Conservation (phyloP, 2,113 vertebrate species). For the Pontoporia blainvillei region DNA sequence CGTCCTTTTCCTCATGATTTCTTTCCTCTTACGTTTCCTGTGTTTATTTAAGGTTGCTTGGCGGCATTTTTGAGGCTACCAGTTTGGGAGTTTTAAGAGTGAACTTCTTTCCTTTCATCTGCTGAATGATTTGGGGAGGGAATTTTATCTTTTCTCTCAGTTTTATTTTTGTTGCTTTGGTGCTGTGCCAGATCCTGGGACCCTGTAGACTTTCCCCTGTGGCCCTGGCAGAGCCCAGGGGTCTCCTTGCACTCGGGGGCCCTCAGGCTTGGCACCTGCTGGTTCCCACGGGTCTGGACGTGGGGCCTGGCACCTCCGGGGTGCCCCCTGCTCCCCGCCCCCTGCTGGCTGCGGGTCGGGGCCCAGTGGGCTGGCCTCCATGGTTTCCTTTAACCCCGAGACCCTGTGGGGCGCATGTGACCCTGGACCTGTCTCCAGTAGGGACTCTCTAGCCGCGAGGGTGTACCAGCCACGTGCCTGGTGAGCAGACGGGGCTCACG, state of each 20-base stretch:
- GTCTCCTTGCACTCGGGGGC: not conserved
- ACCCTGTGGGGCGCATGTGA: not conserved
- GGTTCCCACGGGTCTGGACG: not conserved
- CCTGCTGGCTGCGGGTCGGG: not conserved
- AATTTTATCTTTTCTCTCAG: not conserved
- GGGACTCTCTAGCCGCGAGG: not conserved
- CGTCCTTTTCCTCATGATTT: not conserved
- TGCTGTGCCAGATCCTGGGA: not conserved
- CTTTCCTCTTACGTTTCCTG: not conserved
- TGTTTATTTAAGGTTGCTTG: not conserved
- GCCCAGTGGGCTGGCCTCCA: not conserved
- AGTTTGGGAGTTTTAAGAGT: not conserved
- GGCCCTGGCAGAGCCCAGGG: not conserved
- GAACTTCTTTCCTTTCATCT: not conserved
- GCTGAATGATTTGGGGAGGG: not conserved
- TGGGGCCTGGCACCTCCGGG: not conserved
- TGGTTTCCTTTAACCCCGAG: not conserved
- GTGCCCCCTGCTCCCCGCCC: too few relatives aligned
- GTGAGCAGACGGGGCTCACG: accelerated
- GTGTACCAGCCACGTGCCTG: accelerated
- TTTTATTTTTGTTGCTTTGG: not conserved
- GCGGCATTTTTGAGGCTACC: not conserved
- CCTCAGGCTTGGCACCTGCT: not conserved
- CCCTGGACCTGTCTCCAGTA: not conserved
- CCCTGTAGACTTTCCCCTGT: not conserved